Percentiles rank a stretch among this genome's conserved stretches.
phyloP scores from a whole-genome alignment of 2,797 vertebrate species.

The Neosilurus hyrtlii region DNA sequence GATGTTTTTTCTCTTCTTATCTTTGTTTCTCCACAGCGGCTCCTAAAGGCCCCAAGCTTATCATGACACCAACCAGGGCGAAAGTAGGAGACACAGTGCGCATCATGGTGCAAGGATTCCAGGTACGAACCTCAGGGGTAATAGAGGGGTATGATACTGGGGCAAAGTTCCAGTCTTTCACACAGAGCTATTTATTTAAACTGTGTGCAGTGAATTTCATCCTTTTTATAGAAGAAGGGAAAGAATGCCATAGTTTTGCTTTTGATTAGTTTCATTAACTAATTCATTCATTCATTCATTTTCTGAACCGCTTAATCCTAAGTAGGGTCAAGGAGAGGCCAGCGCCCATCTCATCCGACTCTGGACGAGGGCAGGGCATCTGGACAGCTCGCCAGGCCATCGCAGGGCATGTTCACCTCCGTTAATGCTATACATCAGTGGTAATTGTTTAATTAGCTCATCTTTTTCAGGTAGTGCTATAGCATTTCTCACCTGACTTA shows the following conservation, averaged over 20 bases:
- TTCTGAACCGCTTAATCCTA: neutral
- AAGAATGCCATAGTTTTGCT: neutral
- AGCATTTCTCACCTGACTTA: neutral
- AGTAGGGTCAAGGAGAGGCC: no score
- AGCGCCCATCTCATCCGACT: no score
- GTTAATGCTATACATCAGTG: neutral
- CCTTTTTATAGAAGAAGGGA: neutral
- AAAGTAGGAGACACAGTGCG: constrained; percentile 94
- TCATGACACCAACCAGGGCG: constrained; percentile 85
- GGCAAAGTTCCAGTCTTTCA: neutral
- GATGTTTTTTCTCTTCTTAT: constrained; percentile 15
- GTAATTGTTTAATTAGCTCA: neutral
- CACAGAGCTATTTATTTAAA: neutral
- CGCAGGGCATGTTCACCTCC: neutral
- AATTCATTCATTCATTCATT: neutral
- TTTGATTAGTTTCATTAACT: neutral
- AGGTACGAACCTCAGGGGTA: constrained; percentile 81
- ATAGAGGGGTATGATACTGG: constrained; percentile 58
- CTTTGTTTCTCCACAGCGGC: constrained; percentile 74
- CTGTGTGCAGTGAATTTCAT: neutral
- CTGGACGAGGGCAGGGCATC: no score
- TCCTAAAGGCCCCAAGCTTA: constrained; percentile 91
- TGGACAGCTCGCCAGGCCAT: no score
- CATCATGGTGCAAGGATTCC: constrained; percentile 92
- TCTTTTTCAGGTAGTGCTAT: no score